Evolutionary conservation across 64 coral and sea anemone genomes (phyloP).

Genomic region (Porites lutea): DNA sequence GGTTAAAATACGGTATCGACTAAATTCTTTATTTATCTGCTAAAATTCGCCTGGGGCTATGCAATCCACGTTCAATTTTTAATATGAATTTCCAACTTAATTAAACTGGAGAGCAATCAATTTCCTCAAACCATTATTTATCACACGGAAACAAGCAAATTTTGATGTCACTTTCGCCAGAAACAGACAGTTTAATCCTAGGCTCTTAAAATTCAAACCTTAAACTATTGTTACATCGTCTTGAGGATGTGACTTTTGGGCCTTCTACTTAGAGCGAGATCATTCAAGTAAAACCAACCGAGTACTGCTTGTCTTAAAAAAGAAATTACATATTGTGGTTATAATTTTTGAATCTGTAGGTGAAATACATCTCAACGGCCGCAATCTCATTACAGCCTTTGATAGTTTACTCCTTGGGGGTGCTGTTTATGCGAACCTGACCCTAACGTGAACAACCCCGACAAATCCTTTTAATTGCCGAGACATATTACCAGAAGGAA

Average conservation of each 20-base stretch:
- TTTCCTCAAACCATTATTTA: background rate
- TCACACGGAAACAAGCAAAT: background rate
- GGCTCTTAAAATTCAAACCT: no score
- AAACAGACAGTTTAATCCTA: background rate
- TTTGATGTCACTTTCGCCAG: no score
- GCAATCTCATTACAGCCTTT: background rate
- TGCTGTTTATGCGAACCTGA: background rate
- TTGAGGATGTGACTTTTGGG: no score
- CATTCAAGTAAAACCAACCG: background rate
- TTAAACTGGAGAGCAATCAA: background rate
- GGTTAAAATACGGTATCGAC: background rate
- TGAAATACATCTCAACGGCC: background rate
- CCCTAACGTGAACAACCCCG: no score
- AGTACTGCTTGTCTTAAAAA: background rate
- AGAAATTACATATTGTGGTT: no score
- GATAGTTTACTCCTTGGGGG: background rate
- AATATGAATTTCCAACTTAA: background rate
- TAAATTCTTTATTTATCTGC: constrained; percentile 1
- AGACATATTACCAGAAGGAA: background rate
- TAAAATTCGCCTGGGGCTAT: background rate
- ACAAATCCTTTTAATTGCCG: no score
- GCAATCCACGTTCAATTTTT: background rate
- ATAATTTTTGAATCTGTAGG: background rate
- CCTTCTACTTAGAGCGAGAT: background rate
- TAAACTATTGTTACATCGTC: no score